These are phyloP conservation scores for Lepus oiostolus DNA, from an alignment of 2,797 vertebrate species.

Conservation along the genomic window DNA sequence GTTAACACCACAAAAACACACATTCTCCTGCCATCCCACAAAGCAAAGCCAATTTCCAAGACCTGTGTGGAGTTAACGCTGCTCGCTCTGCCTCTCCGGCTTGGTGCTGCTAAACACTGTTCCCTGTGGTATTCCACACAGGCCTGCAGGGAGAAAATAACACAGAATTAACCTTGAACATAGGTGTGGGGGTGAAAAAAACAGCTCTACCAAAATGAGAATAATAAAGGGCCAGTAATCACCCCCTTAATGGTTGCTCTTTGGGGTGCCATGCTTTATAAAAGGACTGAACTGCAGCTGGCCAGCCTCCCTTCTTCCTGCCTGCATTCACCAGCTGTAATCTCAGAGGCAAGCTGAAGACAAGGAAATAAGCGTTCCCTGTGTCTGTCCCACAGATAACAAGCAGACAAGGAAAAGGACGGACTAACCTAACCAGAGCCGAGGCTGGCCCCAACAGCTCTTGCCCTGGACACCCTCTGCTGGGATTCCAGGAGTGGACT, in stretches of 20 bases:
- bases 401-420: background rate
- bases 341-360: background rate
- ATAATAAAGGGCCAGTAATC: constrained; percentile 75
- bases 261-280: constrained; percentile 50
- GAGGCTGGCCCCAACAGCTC: background rate
- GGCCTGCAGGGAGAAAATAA: constrained; percentile 80
- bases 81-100: constrained; percentile 48
- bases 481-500: background rate
- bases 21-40: constrained; percentile 56
- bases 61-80: background rate
- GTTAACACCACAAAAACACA: constrained; percentile 76
- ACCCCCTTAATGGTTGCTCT: constrained; percentile 60
- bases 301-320: constrained; percentile 27
- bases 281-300: background rate
- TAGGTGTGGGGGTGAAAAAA: constrained; percentile 74
- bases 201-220: constrained; percentile 74
- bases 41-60: constrained; percentile 30
- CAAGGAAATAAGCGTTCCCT: background rate
- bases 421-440: background rate
- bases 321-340: background rate
- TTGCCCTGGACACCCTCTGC: accelerated
- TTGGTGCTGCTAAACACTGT: constrained; percentile 67
- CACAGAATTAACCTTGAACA: constrained; percentile 82
- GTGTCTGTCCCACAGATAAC: background rate
- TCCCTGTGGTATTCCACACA: constrained; percentile 73